Percentiles rank a stretch among this genome's conserved stretches.
phyloP scores from a whole-genome alignment of 1,140 invertebrate species.

The Zaprionus tsacasi region DNA sequence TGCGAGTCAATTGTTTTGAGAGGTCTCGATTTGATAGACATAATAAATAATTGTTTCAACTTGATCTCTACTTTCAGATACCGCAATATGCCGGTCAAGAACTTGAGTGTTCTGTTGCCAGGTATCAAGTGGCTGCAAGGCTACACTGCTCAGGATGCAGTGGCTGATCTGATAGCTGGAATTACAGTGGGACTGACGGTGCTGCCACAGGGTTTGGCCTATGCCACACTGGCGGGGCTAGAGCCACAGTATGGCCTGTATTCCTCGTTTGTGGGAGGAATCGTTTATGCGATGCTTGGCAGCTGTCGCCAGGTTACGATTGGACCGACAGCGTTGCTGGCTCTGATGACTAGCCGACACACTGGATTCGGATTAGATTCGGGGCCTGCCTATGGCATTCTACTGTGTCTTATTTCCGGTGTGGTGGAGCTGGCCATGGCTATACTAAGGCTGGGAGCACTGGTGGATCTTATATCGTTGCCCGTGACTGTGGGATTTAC shows the following conservation, averaged over 20 bases:
- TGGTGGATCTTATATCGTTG: slow-evolving; percentile 96
- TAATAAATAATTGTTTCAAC: neutral
- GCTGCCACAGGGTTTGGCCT: slow-evolving; percentile 94
- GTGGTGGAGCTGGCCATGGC: slow-evolving; percentile 93
- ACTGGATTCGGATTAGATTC: slow-evolving; percentile 80
- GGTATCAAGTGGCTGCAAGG: slow-evolving; percentile 89
- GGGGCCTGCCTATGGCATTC: slow-evolving; percentile 90
- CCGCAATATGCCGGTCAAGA: slow-evolving; percentile 51
- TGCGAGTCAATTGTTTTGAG: too few species aligned
- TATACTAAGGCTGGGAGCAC: slow-evolving; percentile 93
- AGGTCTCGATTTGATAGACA: neutral
- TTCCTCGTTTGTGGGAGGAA: slow-evolving; percentile 95
- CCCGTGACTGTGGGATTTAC: slow-evolving; percentile 97
- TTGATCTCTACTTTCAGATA: neutral
- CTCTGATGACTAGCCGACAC: slow-evolving; percentile 91
- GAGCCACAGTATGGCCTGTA: slow-evolving; percentile 95
- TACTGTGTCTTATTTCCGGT: slow-evolving; percentile 93
- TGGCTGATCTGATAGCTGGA: slow-evolving; percentile 92
- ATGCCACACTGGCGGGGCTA: slow-evolving; percentile 92
- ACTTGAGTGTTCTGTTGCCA: slow-evolving; percentile 85
- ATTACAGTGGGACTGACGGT: slow-evolving; percentile 94
- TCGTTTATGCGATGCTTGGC: slow-evolving; percentile 95
- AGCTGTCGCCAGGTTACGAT: slow-evolving; percentile 96
- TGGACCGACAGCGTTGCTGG: slow-evolving; percentile 93
- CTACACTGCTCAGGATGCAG: slow-evolving; percentile 89